phyloP scores from a whole-genome alignment of 2,113 vertebrate species.

The Panurus biarmicus region DNA sequence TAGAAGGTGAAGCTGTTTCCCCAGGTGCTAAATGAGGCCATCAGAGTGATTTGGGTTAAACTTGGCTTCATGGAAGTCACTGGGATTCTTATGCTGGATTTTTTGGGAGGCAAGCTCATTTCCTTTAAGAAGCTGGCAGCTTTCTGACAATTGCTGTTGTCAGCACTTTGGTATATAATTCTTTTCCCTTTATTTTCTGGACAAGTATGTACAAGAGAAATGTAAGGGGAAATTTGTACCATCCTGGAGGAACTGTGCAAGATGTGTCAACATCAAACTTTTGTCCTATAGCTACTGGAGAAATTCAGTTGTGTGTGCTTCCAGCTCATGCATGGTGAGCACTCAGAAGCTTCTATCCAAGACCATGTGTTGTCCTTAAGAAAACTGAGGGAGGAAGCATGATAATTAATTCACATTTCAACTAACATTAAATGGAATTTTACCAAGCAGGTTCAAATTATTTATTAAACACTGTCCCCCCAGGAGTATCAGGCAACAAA shows the following conservation, averaged over 20 bases:
- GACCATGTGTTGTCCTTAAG: not conserved
- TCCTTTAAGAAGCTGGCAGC: not conserved
- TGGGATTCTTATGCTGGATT: not conserved
- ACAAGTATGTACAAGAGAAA: not conserved
- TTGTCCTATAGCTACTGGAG: not conserved
- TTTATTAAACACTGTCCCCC: slow-evolving; percentile 6
- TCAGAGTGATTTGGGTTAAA: not conserved
- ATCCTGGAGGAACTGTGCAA: not conserved
- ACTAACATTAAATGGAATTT: not conserved
- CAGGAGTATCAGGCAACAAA: slow-evolving; percentile 15
- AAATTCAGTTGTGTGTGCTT: not conserved
- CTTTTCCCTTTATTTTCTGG: not conserved
- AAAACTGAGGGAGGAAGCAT: not conserved
- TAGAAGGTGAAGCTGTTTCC: not conserved
- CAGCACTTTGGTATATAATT: not conserved
- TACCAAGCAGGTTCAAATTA: not conserved
- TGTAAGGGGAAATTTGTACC: not conserved
- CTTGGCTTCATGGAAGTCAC: not conserved
- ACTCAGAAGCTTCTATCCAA: not conserved
- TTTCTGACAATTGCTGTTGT: not conserved
- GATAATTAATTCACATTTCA: not conserved
- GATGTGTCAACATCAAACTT: not conserved
- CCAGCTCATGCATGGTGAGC: not conserved
- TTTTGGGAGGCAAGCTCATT: not conserved
- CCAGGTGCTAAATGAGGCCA: not conserved